Conservation (phyloP, 2,888 invertebrate genomes). For the Lycaena phlaeas region DNA sequence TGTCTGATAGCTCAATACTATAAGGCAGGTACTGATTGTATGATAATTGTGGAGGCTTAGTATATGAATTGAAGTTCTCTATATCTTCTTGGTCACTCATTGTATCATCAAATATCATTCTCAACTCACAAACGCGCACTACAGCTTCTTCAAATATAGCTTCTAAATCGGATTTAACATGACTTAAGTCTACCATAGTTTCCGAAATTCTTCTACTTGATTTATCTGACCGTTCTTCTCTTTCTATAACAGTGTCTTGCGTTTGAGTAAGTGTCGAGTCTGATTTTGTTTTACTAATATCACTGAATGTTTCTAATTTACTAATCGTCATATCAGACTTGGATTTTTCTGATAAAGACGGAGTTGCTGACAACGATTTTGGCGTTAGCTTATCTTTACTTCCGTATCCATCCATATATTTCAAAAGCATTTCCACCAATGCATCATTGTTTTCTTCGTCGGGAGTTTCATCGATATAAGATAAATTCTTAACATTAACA, state of each 20-base stretch:
- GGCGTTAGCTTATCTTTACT: slow-evolving; percentile 37
- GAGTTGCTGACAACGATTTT: slow-evolving; percentile 44
- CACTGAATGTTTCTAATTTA: slow-evolving; percentile 54
- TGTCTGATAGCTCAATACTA: slow-evolving; percentile 59
- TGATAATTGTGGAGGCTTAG: slow-evolving; percentile 44
- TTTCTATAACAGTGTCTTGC: slow-evolving; percentile 60
- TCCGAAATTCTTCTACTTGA: slow-evolving; percentile 52
- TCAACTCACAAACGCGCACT: slow-evolving; percentile 34
- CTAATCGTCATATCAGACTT: slow-evolving; percentile 64
- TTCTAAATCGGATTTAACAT: slow-evolving; percentile 54
- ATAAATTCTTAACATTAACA: slow-evolving; percentile 48
- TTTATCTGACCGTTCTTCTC: slow-evolving; percentile 34
- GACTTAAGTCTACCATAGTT: slow-evolving; percentile 52
- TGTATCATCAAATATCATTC: slow-evolving; percentile 36
- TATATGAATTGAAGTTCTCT: slow-evolving; percentile 54
- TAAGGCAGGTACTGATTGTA: slow-evolving; percentile 36
- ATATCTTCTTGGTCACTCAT: slow-evolving; percentile 60
- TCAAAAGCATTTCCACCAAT: slow-evolving; percentile 57
- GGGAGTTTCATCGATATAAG: slow-evolving; percentile 63
- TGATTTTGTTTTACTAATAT: slow-evolving; percentile 63
- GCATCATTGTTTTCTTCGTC: slow-evolving; percentile 51
- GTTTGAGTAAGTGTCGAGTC: slow-evolving; percentile 62
- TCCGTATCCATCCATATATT: slow-evolving; percentile 60
- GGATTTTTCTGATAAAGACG: slow-evolving; percentile 56
- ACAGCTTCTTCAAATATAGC: slow-evolving; percentile 50